Percentiles rank a stretch among this genome's conserved stretches.
Conservation (phyloP, 2,888 invertebrate genomes). For the Hypolimnas misippus region DNA sequence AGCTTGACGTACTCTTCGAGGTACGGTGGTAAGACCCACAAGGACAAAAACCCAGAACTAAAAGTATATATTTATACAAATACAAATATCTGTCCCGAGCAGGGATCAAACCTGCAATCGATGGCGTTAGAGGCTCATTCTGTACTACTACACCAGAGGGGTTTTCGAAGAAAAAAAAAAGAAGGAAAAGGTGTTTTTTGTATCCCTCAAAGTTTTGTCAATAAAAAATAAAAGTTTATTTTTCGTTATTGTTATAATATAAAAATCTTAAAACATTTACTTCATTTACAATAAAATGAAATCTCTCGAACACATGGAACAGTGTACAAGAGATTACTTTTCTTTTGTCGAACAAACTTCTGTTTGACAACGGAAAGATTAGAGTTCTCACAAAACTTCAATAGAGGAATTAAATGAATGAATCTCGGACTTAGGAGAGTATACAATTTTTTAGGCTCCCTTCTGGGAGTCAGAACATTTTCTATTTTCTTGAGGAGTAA, state of each 20-base stretch:
- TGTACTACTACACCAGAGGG: too few species aligned
- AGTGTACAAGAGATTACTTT: not conserved
- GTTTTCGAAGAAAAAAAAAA: too few species aligned
- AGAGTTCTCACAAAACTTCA: slow-evolving; percentile 13
- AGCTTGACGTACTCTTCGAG: too few species aligned
- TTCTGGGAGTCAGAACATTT: slow-evolving; percentile 1
- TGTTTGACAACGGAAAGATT: slow-evolving; percentile 16
- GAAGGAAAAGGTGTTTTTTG: too few species aligned
- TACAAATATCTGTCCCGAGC: too few species aligned
- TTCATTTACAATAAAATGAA: not conserved
- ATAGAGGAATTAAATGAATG: slow-evolving; percentile 14
- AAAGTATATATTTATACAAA: too few species aligned
- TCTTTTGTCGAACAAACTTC: slow-evolving; percentile 14
- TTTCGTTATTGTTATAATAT: not conserved
- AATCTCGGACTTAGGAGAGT: slow-evolving; percentile 2
- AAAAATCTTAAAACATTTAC: not conserved
- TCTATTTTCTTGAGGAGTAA: not conserved
- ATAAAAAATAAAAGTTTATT: too few species aligned
- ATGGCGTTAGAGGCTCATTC: too few species aligned
- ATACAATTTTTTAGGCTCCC: not conserved
- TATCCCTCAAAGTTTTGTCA: too few species aligned
- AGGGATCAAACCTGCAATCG: too few species aligned
- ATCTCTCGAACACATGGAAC: not conserved
- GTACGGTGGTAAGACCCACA: too few species aligned
- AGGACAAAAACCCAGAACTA: too few species aligned